Conservation (phyloP, 2,888 invertebrate species). For the Philhelius pedissequus region DNA sequence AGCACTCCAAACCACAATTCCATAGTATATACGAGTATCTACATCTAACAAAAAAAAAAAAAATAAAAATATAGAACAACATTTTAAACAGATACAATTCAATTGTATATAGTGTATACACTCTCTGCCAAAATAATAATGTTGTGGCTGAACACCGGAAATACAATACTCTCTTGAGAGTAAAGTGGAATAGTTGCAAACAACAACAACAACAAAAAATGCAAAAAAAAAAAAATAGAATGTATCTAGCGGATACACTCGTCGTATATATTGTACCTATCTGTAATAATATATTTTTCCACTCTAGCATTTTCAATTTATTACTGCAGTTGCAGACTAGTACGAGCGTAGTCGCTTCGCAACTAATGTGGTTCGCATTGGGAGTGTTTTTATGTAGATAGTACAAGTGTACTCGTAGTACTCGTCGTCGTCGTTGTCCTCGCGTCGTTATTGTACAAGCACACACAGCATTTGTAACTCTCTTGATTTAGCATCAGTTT, state of each 20-base stretch:
- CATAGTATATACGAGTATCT: neutral
- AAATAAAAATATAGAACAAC: neutral
- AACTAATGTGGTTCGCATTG: constrained; percentile 54
- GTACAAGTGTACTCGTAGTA: neutral
- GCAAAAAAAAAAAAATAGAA: neutral
- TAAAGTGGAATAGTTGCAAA: neutral
- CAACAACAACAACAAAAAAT: neutral
- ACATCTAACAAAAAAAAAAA: neutral
- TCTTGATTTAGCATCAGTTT: neutral
- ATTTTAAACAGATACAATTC: constrained; percentile 46
- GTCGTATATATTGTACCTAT: neutral
- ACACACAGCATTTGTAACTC: neutral
- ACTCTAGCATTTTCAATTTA: constrained; percentile 56
- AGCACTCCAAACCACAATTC: constrained; percentile 27
- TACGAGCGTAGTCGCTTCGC: constrained; percentile 1
- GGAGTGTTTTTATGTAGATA: constrained; percentile 27
- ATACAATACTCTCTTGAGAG: constrained; percentile 34
- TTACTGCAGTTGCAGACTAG: constrained; percentile 52
- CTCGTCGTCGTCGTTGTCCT: neutral
- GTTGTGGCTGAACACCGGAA: constrained; percentile 52
- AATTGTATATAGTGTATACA: too few relatives aligned
- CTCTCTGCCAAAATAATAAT: constrained; percentile 59
- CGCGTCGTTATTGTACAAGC: too few relatives aligned
- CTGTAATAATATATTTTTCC: constrained; percentile 23
- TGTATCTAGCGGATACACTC: constrained; percentile 5